Evolutionary conservation across 2,113 vertebrate genomes (phyloP).

Genomic region (Megaceryle maxima): DNA sequence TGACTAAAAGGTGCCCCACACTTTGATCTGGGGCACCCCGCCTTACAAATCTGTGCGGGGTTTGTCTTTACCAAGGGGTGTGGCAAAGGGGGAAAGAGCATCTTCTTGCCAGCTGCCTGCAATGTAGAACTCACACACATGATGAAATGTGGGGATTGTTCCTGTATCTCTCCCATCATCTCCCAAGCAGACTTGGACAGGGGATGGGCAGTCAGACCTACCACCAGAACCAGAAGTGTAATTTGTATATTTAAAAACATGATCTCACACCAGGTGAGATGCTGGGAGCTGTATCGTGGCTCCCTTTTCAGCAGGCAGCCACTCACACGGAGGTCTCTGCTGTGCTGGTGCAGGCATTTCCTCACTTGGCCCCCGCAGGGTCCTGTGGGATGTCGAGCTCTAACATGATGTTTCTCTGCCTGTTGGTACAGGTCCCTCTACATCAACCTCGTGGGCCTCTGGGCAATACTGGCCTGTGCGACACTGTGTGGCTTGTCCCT

Average conservation of each 20-base stretch:
- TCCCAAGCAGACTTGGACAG: not conserved
- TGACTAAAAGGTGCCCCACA: not conserved
- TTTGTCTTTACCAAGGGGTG: not conserved
- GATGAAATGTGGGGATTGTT: not conserved
- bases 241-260: not conserved
- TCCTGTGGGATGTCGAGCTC: not conserved
- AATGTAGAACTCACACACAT: accelerated
- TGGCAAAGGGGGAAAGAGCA: not conserved
- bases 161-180: accelerated
- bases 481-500: slow-evolving; percentile 85
- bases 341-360: accelerated
- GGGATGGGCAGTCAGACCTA: not conserved
- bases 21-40: not conserved
- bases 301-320: accelerated
- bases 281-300: not conserved
- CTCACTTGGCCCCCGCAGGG: accelerated
- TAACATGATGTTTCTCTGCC: not conserved
- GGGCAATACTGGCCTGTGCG: slow-evolving; percentile 80
- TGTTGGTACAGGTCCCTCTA: slow-evolving; percentile 83
- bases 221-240: not conserved
- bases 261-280: not conserved
- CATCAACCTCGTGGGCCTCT: slow-evolving; percentile 89
- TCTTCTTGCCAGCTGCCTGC: not conserved
- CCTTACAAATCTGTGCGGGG: not conserved
- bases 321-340: accelerated